Base-by-base conservation (phyloP, 2,113 vertebrate species). In the Silurus asotus region DNA sequence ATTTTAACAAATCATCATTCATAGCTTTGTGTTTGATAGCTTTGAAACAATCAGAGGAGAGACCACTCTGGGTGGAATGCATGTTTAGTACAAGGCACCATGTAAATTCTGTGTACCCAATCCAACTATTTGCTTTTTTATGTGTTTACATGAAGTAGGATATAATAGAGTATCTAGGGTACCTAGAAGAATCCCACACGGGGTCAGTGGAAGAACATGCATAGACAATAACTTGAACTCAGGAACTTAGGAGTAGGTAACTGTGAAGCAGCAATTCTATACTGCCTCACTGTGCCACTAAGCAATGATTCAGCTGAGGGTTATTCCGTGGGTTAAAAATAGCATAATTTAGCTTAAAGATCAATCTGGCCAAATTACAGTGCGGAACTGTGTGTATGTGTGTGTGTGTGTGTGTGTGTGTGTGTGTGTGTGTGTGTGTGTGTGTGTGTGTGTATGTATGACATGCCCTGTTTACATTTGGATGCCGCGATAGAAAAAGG, bases 281-380 rank as follows among this genome's bases (percentile, higher is more conserved):
- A 0, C 9, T 61, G 28, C 28, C 58, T 28, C 25, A 37, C 3
- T 5, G 15, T 59, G 23, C 25, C 75, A 79, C 37, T 13, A 59
- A 48, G 9, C 19, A 61, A 2, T 80, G 77, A 80, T 80, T 80
- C 77, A 80, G 56, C 77, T 48, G 9, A 61, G 56, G 62, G 49
- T 72, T 80, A 56, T 80, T 87, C 48, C 45, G 59, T 28, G 48
- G 8, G 45, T 25, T 80, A 80, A 62, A 84, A 81, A 81, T 59
- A 79, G 51, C 56, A 9, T 53, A 11, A 84, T 84, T 84, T 45
- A 72, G 49, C 13, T 7, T 59, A 20, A 79, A 87, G 75, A 51
- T 87, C 53, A 78, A 84, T 79, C 58, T 72, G n/a, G n/a, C 83
- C 51, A 85, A 85, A 85, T 85, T 85, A 85, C 75, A 87, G 72